These are phyloP conservation scores for Melanaphis sacchari DNA, from an alignment of 1,140 invertebrate genomes.

Conservation along the genomic window DNA sequence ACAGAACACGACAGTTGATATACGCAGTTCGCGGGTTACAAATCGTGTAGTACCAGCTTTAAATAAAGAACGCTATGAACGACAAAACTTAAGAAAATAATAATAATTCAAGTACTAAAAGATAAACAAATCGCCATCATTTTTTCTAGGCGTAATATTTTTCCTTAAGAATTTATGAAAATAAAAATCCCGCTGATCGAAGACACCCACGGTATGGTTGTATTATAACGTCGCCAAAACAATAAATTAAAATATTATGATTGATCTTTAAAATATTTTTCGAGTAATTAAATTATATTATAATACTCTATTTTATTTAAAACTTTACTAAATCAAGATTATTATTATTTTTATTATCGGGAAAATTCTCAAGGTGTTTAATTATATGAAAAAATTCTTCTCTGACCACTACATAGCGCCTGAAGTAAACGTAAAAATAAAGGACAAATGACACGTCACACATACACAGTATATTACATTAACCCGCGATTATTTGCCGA, in stretches of 20 bases:
- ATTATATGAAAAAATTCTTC: neutral
- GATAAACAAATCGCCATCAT: neutral
- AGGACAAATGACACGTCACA: neutral
- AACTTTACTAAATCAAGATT: neutral
- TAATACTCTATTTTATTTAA: neutral
- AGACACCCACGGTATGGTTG: too few species aligned
- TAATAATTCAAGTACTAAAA: neutral
- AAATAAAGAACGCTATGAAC: neutral
- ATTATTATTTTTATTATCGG: neutral
- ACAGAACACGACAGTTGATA: neutral
- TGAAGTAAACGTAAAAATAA: neutral
- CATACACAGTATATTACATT: neutral
- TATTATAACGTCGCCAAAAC: neutral
- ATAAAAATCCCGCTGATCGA: too few species aligned
- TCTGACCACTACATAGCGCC: neutral
- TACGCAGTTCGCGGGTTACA: neutral
- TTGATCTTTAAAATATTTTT: neutral
- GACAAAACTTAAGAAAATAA: slow-evolving; percentile 6
- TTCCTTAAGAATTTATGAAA: neutral
- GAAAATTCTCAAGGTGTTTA: neutral
- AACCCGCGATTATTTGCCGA: neutral
- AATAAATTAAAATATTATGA: neutral
- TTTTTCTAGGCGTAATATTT: neutral
- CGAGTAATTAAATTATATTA: neutral
- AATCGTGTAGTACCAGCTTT: neutral